Base-by-base conservation (phyloP, 1,140 invertebrate genomes). In the Drosophila nasuta region DNA sequence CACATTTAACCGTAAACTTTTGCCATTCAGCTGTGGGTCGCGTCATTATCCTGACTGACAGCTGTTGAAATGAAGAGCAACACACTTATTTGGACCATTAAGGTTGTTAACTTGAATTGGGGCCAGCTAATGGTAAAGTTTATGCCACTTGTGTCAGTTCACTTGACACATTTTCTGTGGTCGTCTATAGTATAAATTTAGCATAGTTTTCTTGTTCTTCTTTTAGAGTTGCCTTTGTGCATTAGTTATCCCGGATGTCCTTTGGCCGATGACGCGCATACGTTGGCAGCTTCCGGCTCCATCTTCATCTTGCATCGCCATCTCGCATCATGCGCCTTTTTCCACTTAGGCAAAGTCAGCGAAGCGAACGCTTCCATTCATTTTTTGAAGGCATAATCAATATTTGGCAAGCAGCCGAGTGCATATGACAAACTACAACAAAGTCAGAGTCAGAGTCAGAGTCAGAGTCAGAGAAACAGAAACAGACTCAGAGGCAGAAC, bases 371-470 rank as follows among this genome's bases (percentile, higher is more conserved):
- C 20, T 88, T 83, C 83, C 81, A 88, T 88, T 88, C 83, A 88
- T 82, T 81, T 79, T 89, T 75, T 58, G 83, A 75, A 79, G 77
- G 70, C 80, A 88, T 80, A 88, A 88, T 88, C 85, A 88, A 88
- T 88, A 88, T 83, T 88, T 88, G 85, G 85, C 85, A 88, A 81
- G 35, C 59, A 80, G 85, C 85, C 85, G 85, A 88, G 79, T 79
- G 83, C 85, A 89, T 89, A 88, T 88, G 85, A 88, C 85, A 89
- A 85, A 88, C 80, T 56, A 72, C 67, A 59, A 75, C 75, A 79
- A 28, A 13, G 41, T 4, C 41, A n/a, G 13, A 43, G 41, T n/a
- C 41, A 43, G n/a, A 43, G 13, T 13, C 13, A 13, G 13, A 13
- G 41, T 4, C 41, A n/a, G 13, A 43, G 41, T n/a, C 41, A 43